Base-by-base conservation (phyloP, 2,113 vertebrate species). In the Periophthalmus modestus region DNA sequence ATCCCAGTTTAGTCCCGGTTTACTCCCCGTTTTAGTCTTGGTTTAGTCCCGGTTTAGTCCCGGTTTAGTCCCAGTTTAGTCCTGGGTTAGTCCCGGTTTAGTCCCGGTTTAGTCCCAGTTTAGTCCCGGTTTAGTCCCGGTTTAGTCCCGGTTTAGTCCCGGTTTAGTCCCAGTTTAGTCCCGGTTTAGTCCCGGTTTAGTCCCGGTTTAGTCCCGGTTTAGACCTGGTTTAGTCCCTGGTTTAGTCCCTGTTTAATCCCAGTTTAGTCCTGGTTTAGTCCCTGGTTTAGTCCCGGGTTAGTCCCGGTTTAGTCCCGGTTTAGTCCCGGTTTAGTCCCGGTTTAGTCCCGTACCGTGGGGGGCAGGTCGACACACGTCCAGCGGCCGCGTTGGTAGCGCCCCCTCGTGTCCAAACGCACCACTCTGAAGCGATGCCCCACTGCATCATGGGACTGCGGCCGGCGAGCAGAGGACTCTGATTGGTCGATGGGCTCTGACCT, bases 341-440 rank as follows among this genome's bases (percentile, higher is more conserved):
- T 33, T 5, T 33, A 7, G 24, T 11, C 55, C 11, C 28, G 39
- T 59, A 59, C 58, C 58, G 13, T 57, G 54, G n/a, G 58, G 5
- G 23, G 58, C 47, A 95, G 89, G 68, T 97, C 96, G 11, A 89
- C 86, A 76, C 96, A 97, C 0, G 89, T 95, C 96, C 96, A 97
- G 21, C 96, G 94, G 1, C 96, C 96, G 0, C 95, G 92, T 10
- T 80, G 86, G 84, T 94, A 95, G 0, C 94, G 92, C 21, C 82
- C 68, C 0, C 78, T 74, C n/a, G 61, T 70, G 0, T 90, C 93
- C 86, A 97, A 85, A 19, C 95, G 92, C 43, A 97, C 95, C 75
- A 96, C 93, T 11, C 95, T 89, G 87, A 97, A 97, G 18, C 96
- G 93, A 39, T 52, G 80, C 46, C 59, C 78, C 13, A 63, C 1